Conservation (phyloP, 1,140 invertebrate genomes). For the Metopolophium dirhodum region DNA sequence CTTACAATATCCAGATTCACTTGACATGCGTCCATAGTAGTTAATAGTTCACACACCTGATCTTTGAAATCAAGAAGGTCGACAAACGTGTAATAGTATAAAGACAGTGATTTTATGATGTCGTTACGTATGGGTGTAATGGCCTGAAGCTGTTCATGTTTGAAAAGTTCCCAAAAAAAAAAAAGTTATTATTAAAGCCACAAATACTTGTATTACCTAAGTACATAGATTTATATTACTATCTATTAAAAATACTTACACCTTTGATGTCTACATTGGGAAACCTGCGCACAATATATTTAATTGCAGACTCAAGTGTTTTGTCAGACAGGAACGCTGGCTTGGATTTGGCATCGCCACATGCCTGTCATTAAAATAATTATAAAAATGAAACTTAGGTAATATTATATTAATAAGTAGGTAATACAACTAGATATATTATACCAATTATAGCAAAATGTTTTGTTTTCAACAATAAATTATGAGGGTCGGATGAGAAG, state of each 20-base stretch:
- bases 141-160: conserved; percentile 71
- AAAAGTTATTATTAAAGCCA: conserved; percentile 12
- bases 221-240: background rate
- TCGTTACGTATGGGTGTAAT: conserved; percentile 86
- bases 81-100: conserved; percentile 99
- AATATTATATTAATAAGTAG: background rate
- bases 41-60: conserved; percentile 95
- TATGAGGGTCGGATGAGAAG: too few species aligned
- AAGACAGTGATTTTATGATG: conserved; percentile 93
- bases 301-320: conserved; percentile 92
- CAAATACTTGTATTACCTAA: background rate
- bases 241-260: conserved; percentile 60
- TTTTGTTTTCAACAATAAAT: too few species aligned
- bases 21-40: conserved; percentile 97
- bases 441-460: too few species aligned
- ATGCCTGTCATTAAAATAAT: conserved; percentile 70
- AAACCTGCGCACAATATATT: conserved; percentile 92
- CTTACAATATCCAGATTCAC: conserved; percentile 89
- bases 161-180: background rate
- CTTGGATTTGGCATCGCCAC: conserved; percentile 97
- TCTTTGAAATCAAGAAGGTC: conserved; percentile 98
- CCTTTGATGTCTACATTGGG: conserved; percentile 95
- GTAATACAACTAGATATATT: too few species aligned
- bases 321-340: conserved; percentile 97
- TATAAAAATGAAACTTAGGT: background rate